Base-by-base conservation (phyloP, 2,797 vertebrate species). In the Sebastes trivittatus region DNA sequence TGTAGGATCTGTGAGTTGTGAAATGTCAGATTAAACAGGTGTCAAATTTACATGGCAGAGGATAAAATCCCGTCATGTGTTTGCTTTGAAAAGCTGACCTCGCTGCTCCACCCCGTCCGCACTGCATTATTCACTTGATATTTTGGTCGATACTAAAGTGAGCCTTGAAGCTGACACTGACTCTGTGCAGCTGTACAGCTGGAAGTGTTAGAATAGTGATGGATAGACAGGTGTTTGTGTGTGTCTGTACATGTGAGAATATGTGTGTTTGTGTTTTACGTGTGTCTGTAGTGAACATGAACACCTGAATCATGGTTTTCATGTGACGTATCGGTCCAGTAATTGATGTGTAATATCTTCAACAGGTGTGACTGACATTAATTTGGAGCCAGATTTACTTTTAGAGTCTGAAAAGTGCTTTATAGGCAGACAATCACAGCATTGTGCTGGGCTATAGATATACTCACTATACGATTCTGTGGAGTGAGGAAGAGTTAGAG, bases 1-100 rank as follows among this genome's bases (percentile, higher is more conserved):
- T 62, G 74, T 78, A 1, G 55, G 87, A 90, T 87, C 82, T 79
- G 72, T 32, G 76, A 75, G 72, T 27, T 27, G 75, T 52, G 58
- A 23, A 54, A 70, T 22, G 65, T 71, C 78, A 65, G 79, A 91
- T 92, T 86, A 89, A 90, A 91, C 89, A 77, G 83, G 90, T 88
- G 89, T 92, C 85, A 80, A 14, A 79, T 80, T 66, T 60, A 78
- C 83, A 80, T 20, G 76, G 84, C 72, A 11, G 65, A 49, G 82
- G 83, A 88, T 78, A 16, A 87, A 85, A 76, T 68, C 72, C 65
- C 80, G 81, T 84, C 78, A 66, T 75, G 83, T 25, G 71, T 36
- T 18, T 38, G 63, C 82, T 91, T 81, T 86, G 64, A 92, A 77
- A 66, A 22, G 61, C 60, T 79, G 86, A 90, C 90, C 87, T 72